Evolutionary conservation across 2,113 vertebrate genomes (phyloP).

Genomic region (Mastomys natalensis): DNA sequence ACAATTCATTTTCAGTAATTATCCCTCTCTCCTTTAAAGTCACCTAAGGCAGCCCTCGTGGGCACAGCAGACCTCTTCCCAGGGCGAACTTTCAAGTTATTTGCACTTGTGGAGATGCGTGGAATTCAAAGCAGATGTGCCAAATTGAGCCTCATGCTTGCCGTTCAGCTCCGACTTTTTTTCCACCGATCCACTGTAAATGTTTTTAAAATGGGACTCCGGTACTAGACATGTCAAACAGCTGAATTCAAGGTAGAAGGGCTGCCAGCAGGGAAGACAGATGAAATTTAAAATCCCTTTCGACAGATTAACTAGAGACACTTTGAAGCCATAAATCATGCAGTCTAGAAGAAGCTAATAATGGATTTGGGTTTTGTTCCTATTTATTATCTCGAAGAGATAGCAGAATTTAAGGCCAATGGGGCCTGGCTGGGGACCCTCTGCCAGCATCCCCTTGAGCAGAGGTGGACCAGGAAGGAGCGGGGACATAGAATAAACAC

Average conservation of each 20-base stretch:
- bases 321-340: slow-evolving; percentile 93
- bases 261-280: slow-evolving; percentile 93
- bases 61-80: slow-evolving; percentile 87
- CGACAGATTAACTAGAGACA: slow-evolving; percentile 92
- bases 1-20: slow-evolving; percentile 96
- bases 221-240: slow-evolving; percentile 91
- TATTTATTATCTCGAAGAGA: slow-evolving; percentile 83
- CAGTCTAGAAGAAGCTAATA: slow-evolving; percentile 91
- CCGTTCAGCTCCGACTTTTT: slow-evolving; percentile 56
- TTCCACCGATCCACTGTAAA: slow-evolving; percentile 83
- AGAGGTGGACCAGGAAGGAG: background rate
- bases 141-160: slow-evolving; percentile 78
- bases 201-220: slow-evolving; percentile 90
- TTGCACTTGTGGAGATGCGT: slow-evolving; percentile 92
- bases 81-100: slow-evolving; percentile 91
- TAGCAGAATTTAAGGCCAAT: slow-evolving; percentile 45
- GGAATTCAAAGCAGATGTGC: slow-evolving; percentile 97
- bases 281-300: slow-evolving; percentile 93
- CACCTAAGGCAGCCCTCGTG: slow-evolving; percentile 92
- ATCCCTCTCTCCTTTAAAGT: slow-evolving; percentile 91
- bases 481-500: background rate
- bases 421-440: slow-evolving; percentile 10
- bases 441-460: background rate
- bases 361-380: slow-evolving; percentile 83
- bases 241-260: slow-evolving; percentile 89